Conservation (phyloP, 2,888 invertebrate genomes). For the Metacarcinus magister region DNA sequence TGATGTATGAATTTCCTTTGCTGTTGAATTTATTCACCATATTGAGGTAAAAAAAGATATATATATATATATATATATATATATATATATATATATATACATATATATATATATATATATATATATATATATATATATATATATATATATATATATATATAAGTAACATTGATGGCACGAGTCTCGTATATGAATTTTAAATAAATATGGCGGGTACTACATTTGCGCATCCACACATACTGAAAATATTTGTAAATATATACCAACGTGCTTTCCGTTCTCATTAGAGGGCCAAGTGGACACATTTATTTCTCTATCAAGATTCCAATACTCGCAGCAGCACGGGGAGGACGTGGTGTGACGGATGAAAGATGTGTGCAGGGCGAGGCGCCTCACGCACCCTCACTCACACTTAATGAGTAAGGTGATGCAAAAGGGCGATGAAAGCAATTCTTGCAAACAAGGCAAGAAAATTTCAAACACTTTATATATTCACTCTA, state of each 20-base stretch:
- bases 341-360: not conserved
- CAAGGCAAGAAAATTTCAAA: not conserved
- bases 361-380: no score
- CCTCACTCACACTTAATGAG: not conserved
- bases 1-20: no score
- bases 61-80: not conserved
- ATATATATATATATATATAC: not conserved
- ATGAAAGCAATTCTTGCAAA: conserved; percentile 9
- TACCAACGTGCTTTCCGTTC: not conserved
- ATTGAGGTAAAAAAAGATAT: no score
- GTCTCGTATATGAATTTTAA: not conserved
- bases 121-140: not conserved
- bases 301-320: not conserved
- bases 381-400: not conserved
- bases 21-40: no score
- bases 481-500: not conserved
- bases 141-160: not conserved
- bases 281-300: not conserved
- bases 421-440: not conserved
- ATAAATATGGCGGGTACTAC: no score
- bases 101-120: not conserved
- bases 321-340: not conserved
- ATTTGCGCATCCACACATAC: not conserved
- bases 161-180: not conserved
- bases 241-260: not conserved